phyloP scores from a whole-genome alignment of 2,113 vertebrate genomes.

The Amblyornis subalaris region DNA sequence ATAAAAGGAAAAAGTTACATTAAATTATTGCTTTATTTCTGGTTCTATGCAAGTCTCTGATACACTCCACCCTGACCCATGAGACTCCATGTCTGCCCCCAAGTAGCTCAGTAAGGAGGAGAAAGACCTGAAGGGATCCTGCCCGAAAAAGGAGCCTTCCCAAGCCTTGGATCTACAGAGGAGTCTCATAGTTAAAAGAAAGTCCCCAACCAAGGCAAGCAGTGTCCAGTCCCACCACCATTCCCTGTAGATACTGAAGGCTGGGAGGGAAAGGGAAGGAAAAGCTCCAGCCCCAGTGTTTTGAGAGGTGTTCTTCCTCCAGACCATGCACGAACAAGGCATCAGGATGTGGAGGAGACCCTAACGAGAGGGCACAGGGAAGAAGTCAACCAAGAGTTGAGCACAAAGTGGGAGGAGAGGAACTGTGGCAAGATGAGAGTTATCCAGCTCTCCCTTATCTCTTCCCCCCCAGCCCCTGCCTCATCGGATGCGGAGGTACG shows the following conservation, averaged over 20 bases:
- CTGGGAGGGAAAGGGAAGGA: not conserved
- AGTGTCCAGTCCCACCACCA: not conserved
- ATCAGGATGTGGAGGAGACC: not conserved
- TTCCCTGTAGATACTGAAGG: not conserved
- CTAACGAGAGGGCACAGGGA: not conserved
- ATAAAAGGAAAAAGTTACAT: not conserved
- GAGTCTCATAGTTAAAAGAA: not conserved
- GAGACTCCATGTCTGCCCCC: not conserved
- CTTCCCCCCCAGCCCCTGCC: not conserved
- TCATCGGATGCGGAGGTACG: conserved; percentile 81
- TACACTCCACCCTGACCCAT: not conserved
- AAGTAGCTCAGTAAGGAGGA: not conserved
- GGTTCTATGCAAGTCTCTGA: conserved; percentile 27
- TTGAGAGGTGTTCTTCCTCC: not conserved
- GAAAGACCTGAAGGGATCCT: conserved; percentile 35
- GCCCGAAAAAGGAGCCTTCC: not conserved
- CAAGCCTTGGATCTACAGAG: not conserved
- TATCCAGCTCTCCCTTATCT: not conserved
- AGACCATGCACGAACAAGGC: not conserved
- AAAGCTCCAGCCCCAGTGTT: not conserved
- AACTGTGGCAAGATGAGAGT: not conserved
- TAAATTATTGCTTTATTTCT: conserved; percentile 65
- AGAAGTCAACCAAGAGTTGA: not conserved
- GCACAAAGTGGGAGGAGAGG: not conserved
- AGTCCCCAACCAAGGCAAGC: not conserved